These are phyloP conservation scores for Agonopterix subpropinquella DNA, from an alignment of 2,888 invertebrate species.

Conservation along the genomic window DNA sequence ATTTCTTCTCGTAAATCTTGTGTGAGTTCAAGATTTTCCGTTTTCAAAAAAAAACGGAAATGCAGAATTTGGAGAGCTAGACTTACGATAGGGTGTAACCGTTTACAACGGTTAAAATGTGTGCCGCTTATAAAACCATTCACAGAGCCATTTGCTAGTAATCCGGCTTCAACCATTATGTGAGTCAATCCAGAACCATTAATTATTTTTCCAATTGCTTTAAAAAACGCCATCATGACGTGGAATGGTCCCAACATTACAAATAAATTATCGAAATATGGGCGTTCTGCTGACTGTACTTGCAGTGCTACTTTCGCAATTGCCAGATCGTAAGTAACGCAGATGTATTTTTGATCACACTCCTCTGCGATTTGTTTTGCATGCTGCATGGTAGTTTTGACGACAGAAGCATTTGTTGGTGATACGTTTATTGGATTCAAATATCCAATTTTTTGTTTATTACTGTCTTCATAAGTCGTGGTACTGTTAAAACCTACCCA, in stretches of 20 bases:
- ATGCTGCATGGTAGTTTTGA: constrained; percentile 22
- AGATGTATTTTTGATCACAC: constrained; percentile 19
- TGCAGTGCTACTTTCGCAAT: constrained; percentile 18
- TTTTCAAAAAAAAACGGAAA: not conserved
- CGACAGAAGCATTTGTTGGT: constrained; percentile 23
- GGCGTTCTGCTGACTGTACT: constrained; percentile 20
- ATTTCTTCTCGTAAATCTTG: not conserved
- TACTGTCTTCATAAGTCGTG: constrained; percentile 18
- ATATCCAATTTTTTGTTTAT: constrained; percentile 25
- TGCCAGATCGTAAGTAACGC: constrained; percentile 27
- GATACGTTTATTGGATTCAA: constrained; percentile 29
- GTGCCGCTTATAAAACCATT: constrained; percentile 20
- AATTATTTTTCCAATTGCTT: constrained; percentile 26
- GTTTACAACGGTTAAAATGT: constrained; percentile 27
- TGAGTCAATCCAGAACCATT: constrained; percentile 24
- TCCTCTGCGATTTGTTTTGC: constrained; percentile 20
- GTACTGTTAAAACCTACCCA: constrained; percentile 28
- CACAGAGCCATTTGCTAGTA: constrained; percentile 21
- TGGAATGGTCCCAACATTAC: constrained; percentile 27
- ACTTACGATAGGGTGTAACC: constrained; percentile 1
- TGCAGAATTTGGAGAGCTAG: not conserved
- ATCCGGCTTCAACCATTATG: constrained; percentile 18
- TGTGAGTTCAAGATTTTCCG: not conserved
- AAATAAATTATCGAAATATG: constrained; percentile 27
- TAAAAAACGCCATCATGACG: constrained; percentile 25